Conservation (phyloP, 2,797 vertebrate species). For the Holocentrus rufus region DNA sequence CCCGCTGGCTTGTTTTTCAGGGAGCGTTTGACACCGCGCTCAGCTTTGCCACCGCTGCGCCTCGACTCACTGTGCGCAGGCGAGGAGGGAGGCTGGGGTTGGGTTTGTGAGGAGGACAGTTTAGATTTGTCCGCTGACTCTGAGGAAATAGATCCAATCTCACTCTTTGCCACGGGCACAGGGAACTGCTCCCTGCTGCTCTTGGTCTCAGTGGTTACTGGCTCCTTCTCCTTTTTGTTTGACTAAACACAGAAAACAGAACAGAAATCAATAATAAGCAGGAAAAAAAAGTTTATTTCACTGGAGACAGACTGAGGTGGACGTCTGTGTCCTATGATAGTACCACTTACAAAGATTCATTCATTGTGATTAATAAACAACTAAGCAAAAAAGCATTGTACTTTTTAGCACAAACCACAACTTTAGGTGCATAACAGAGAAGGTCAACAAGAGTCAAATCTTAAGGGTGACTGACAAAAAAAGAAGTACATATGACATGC, state of each 20-base stretch:
- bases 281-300: constrained; percentile 3
- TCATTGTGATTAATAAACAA: no score
- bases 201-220: constrained; percentile 77
- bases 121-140: constrained; percentile 66
- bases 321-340: neutral
- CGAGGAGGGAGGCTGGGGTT: constrained; percentile 51
- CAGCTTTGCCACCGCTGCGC: constrained; percentile 78
- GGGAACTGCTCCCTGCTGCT: constrained; percentile 78
- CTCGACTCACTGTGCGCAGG: constrained; percentile 71
- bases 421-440: no score
- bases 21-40: constrained; percentile 80
- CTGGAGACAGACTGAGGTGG: neutral
- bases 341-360: no score
- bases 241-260: constrained; percentile 62
- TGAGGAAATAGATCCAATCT: constrained; percentile 55
- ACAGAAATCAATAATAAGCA: no score
- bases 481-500: no score
- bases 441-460: no score
- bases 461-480: no score
- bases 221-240: constrained; percentile 85
- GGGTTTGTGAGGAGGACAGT: constrained; percentile 32
- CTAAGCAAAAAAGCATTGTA: no score
- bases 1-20: constrained; percentile 83
- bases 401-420: no score
- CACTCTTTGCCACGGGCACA: constrained; percentile 35